These are phyloP conservation scores for Cheilosia scutellata DNA, from an alignment of 2,888 invertebrate genomes.

Conservation along the genomic window DNA sequence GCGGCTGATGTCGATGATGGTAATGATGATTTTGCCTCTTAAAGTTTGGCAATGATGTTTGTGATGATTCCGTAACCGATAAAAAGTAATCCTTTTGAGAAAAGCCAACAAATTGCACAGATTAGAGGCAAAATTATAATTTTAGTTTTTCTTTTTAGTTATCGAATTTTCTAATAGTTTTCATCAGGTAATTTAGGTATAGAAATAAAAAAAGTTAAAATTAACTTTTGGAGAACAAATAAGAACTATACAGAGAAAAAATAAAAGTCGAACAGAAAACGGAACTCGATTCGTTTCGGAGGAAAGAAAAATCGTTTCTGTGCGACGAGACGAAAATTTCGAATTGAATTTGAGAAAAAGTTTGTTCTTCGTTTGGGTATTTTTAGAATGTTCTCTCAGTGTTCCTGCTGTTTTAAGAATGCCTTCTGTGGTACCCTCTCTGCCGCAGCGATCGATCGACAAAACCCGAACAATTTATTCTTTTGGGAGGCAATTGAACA, in stretches of 20 bases:
- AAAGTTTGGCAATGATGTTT: slow-evolving; percentile 50
- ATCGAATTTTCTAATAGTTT: neutral
- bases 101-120: slow-evolving; percentile 29
- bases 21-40: slow-evolving; percentile 70
- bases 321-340: slow-evolving; percentile 37
- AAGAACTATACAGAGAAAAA: slow-evolving; percentile 10
- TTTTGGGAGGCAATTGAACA: slow-evolving; percentile 4
- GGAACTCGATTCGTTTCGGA: slow-evolving; percentile 71
- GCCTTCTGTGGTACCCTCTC: slow-evolving; percentile 13
- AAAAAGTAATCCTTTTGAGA: slow-evolving; percentile 68
- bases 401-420: slow-evolving; percentile 40
- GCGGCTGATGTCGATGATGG: slow-evolving; percentile 68
- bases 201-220: slow-evolving; percentile 37
- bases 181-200: slow-evolving; percentile 25
- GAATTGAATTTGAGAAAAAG: slow-evolving; percentile 39
- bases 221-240: slow-evolving; percentile 17
- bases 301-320: slow-evolving; percentile 72
- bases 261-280: slow-evolving; percentile 54
- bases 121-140: slow-evolving; percentile 1
- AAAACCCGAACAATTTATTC: neutral
- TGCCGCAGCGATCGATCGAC: neutral
- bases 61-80: slow-evolving; percentile 73
- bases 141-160: neutral
- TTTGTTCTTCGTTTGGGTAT: slow-evolving; percentile 32
- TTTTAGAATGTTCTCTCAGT: slow-evolving; percentile 67